phyloP scores from a whole-genome alignment of 2,113 vertebrate genomes.

The Python bivittatus region DNA sequence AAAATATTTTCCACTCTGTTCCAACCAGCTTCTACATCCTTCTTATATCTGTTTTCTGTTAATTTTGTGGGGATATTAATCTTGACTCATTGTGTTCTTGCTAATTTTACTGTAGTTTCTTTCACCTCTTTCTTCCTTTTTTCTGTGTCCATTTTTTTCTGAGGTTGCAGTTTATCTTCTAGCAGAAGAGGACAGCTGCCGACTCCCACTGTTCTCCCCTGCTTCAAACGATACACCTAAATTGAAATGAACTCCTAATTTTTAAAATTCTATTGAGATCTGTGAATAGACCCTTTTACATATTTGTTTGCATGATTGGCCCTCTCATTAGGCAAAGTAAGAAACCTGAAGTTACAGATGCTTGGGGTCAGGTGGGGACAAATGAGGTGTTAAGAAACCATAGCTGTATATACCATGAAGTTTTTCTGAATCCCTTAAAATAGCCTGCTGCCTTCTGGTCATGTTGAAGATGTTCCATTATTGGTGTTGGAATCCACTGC shows the following conservation, averaged over 20 bases:
- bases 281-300: not conserved
- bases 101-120: not conserved
- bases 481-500: not conserved
- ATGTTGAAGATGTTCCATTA: not conserved
- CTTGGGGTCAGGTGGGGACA: no score
- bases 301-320: not conserved
- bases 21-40: not conserved
- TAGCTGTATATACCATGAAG: not conserved
- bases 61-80: not conserved
- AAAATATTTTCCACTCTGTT: not conserved
- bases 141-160: not conserved
- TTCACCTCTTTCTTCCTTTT: not conserved
- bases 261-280: not conserved
- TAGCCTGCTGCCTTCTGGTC: not conserved
- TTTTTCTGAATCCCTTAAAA: not conserved
- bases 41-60: not conserved
- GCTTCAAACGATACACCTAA: not conserved
- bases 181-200: not conserved
- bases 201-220: no score
- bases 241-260: not conserved
- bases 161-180: not conserved
- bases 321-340: not conserved
- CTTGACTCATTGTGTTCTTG: not conserved
- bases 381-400: not conserved
- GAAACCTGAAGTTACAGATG: not conserved